A percentile compares a stretch with the other conserved stretches of the same genome.
Conservation (phyloP, 2,113 vertebrate species). For the Bufo gargarizans region DNA sequence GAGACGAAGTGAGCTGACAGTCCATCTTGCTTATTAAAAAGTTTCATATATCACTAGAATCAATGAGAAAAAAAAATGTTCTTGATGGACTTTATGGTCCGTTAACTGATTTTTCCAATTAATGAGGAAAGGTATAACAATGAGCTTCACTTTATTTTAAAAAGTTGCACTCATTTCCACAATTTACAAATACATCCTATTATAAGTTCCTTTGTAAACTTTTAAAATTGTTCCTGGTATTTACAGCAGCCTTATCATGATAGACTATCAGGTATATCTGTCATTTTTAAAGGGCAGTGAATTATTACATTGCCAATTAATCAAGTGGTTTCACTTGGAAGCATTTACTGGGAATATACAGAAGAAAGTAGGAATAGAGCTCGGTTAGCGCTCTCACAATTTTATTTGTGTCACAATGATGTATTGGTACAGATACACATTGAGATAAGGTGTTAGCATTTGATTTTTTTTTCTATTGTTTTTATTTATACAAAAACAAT, state of each 20-base stretch:
- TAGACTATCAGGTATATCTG: neutral
- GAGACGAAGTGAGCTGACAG: too few species aligned
- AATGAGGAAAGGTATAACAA: neutral
- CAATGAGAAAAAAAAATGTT: too few species aligned
- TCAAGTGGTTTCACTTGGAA: neutral
- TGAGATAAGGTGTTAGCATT: neutral
- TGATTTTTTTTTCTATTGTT: neutral
- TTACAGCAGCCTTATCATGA: neutral
- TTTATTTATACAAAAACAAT: neutral
- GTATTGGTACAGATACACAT: neutral
- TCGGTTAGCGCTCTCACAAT: neutral
- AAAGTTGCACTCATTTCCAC: neutral
- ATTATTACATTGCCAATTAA: slow-evolving; percentile 25
- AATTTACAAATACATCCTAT: neutral
- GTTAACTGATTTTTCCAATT: neutral
- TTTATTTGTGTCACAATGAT: slow-evolving; percentile 34
- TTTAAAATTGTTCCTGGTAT: slow-evolving; percentile 7
- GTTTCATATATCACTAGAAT: too few species aligned
- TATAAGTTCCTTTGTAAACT: neutral
- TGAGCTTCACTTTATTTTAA: neutral
- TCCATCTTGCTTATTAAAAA: too few species aligned
- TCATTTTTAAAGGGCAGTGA: slow-evolving; percentile 26
- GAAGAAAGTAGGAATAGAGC: neutral
- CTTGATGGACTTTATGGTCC: too few species aligned
- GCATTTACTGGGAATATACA: neutral